These are phyloP conservation scores for Drosophila auraria DNA, from an alignment of 1,140 invertebrate species.

Conservation along the genomic window DNA sequence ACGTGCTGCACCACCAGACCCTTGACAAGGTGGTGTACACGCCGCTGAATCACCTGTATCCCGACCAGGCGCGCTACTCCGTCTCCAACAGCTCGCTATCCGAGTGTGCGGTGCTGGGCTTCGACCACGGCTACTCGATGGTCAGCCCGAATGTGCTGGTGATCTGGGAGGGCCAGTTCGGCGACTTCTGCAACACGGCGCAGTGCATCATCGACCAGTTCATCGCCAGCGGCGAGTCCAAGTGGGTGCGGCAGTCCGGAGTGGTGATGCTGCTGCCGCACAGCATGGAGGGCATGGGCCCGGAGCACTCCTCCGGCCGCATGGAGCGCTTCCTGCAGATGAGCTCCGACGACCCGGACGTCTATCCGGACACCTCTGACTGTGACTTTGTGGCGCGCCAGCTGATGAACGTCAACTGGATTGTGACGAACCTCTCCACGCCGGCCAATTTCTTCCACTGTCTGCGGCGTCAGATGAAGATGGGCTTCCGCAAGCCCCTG, in stretches of 20 bases:
- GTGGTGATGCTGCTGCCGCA: conserved; percentile 98
- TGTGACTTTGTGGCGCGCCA: conserved; percentile 97
- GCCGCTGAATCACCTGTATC: conserved; percentile 95
- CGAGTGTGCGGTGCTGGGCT: conserved; percentile 95
- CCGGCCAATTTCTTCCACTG: conserved; percentile 99
- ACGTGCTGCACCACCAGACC: conserved; percentile 98
- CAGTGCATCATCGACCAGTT: conserved; percentile 99
- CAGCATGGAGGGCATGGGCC: conserved; percentile 99
- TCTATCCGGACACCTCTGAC: conserved; percentile 93
- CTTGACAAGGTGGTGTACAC: conserved; percentile 97
- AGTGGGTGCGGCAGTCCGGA: conserved; percentile 99
- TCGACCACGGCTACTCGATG: conserved; percentile 99
- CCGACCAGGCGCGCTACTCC: conserved; percentile 97
- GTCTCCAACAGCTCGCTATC: conserved; percentile 99
- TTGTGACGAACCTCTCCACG: conserved; percentile 98
- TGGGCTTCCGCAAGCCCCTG: conserved; percentile 98
- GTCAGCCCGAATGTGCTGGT: conserved; percentile 99
- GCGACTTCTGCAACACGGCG: conserved; percentile 99
- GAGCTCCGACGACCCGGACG: conserved; percentile 98
- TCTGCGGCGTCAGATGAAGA: conserved; percentile 96
- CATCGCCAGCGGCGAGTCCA: conserved; percentile 97
- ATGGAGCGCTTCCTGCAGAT: conserved; percentile 98
- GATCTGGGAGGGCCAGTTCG: conserved; percentile 99
- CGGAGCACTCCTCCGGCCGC: conserved; percentile 98
- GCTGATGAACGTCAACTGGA: conserved; percentile 99